A percentile compares a stretch with the other conserved stretches of the same genome.
Conservation (phyloP, 2,113 vertebrate species). For the Eulemur macaco region DNA sequence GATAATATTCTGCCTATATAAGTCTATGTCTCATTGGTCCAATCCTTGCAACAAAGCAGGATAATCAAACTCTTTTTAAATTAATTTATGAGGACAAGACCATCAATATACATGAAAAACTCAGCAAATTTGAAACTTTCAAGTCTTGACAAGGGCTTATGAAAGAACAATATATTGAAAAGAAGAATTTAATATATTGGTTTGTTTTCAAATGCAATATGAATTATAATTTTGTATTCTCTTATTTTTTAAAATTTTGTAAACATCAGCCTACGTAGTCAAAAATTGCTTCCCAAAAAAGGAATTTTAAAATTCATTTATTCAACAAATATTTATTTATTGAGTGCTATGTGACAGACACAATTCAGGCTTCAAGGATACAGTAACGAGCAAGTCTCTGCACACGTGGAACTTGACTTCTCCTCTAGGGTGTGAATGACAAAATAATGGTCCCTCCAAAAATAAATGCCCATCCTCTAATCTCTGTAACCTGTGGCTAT, state of each 20-base stretch:
- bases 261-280: background rate
- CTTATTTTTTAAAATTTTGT: background rate
- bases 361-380: background rate
- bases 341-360: background rate
- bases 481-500: background rate
- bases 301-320: background rate
- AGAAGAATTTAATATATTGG: background rate
- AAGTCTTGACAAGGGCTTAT: background rate
- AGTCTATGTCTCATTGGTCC: background rate
- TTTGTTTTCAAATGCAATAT: conserved; percentile 23
- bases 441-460: background rate
- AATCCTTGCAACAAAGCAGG: background rate
- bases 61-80: background rate
- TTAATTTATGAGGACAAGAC: background rate
- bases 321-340: background rate
- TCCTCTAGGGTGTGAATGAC: background rate
- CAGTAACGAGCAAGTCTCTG: background rate
- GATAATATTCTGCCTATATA: background rate
- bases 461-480: background rate
- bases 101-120: background rate
- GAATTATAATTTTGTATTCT: background rate
- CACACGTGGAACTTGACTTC: background rate
- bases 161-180: background rate
- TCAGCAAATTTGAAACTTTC: background rate
- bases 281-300: background rate